Evolutionary conservation across 2,888 invertebrate species (phyloP), one percentile per base, ranked within the genome.

Genomic region (Chloroclysta siterata): DNA sequence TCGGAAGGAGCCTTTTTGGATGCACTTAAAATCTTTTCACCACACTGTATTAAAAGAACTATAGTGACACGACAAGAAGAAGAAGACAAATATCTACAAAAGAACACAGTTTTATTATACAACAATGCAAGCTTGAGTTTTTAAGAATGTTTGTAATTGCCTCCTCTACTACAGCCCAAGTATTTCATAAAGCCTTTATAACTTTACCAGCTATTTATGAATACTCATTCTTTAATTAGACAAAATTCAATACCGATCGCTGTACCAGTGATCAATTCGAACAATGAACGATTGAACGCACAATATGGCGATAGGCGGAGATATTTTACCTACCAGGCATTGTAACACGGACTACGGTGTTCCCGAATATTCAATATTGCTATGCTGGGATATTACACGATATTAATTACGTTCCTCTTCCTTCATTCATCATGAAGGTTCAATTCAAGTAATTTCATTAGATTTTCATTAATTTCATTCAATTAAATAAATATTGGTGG

Each of bases 371-470:
- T 61, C 41, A 52, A 56, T 62, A 56, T 44, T 54, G 28, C 50
- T 42, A 29, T 42, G 42, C 36, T 52, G 55, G 44, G 53, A 60
- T 60, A 53, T 28, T 52, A 51, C n/a, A 36, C 39, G 56, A 48
- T 44, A 57, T 65, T 60, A 56, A 65, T 65, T 60, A 57, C 55
- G 53, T 60, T 57, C 51, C 36, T 47, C 22, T 47, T 46, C 39
- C 53, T 42, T 36, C 51, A 60, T 51, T 59, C 41, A 53, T 59
- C 53, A 60, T 41, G 39, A 41, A 15, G 42, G 33, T 17, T 42
- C 15, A 22, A 36, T 50, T 36, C 5, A 39, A 51, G n/a, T 7
- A 10, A 44, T 44, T 52, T 44, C 15, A 17, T 48, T 50, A 42
- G 11, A 42, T 29, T 29, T 29, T 29, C n/a, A n/a, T n/a, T n/a